phyloP scores from a whole-genome alignment of 2,113 vertebrate species.

The Macrotis lagotis region DNA sequence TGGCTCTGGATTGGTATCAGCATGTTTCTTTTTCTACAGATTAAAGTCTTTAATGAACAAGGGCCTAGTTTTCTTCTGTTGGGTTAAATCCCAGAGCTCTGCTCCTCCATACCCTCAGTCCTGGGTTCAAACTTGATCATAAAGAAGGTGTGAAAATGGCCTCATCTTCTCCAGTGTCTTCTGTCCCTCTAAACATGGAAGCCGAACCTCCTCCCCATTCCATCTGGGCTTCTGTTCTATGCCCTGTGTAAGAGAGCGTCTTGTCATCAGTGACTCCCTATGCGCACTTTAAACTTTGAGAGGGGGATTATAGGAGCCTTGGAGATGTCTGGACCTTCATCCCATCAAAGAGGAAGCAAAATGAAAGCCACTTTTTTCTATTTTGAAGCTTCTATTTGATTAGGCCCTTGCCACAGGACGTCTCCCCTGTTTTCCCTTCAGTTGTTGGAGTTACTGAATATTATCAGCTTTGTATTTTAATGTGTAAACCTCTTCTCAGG shows the following conservation, averaged over 20 bases:
- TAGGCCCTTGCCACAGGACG: too few relatives aligned
- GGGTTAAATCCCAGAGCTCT: conserved; percentile 63
- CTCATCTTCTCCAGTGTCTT: conserved; percentile 55
- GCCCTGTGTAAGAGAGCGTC: conserved; percentile 21
- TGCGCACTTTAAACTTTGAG: not conserved
- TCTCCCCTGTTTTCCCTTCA: too few relatives aligned
- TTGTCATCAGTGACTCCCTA: conserved; percentile 34
- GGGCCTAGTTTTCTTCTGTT: not conserved
- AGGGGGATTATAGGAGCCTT: not conserved
- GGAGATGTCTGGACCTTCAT: too few relatives aligned
- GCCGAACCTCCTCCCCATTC: conserved; percentile 54
- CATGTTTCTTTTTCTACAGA: conserved; percentile 31
- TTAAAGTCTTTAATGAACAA: conserved; percentile 50
- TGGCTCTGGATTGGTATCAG: not conserved
- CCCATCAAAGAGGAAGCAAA: too few relatives aligned
- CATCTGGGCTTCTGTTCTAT: conserved; percentile 3
- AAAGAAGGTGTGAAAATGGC: conserved; percentile 52
- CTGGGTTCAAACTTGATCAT: conserved; percentile 71
- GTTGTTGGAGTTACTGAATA: too few relatives aligned
- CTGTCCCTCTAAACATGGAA: conserved; percentile 56
- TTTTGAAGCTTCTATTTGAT: too few relatives aligned
- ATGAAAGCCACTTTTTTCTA: too few relatives aligned
- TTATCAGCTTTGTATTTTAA: too few relatives aligned
- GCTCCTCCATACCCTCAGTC: not conserved
- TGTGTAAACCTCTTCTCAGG: too few relatives aligned